Evolutionary conservation across 1,140 invertebrate species (phyloP).

Genomic region (Drosophila seguyi): DNA sequence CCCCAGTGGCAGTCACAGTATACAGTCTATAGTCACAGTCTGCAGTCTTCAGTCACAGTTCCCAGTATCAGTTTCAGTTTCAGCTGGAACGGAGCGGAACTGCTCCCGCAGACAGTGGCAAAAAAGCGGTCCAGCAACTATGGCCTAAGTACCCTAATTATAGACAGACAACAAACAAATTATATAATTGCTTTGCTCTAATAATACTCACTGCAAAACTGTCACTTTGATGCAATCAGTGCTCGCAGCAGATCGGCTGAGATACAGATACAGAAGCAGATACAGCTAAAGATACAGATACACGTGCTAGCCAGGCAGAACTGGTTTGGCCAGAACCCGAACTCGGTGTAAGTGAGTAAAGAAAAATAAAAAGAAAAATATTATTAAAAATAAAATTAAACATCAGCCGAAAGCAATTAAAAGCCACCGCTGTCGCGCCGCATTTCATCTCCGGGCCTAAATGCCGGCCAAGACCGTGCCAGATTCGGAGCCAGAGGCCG

Average conservation of each 20-base stretch:
- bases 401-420: constrained; percentile 69
- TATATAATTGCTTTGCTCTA: constrained; percentile 20
- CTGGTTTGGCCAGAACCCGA: constrained; percentile 57
- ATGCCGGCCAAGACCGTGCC: constrained; percentile 33
- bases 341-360: constrained; percentile 14
- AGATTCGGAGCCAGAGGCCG: constrained; percentile 24
- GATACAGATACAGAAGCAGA: constrained; percentile 2
- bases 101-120: neutral
- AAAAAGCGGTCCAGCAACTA: constrained; percentile 18
- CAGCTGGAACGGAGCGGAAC: neutral
- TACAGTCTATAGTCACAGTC: neutral
- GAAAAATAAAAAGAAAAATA: neutral
- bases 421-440: constrained; percentile 47
- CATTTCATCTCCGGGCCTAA: constrained; percentile 50
- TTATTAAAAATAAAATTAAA: constrained; percentile 10
- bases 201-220: constrained; percentile 34
- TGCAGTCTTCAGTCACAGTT: neutral
- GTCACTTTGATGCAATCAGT: constrained; percentile 48
- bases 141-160: constrained; percentile 32
- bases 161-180: constrained; percentile 29
- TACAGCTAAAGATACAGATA: neutral
- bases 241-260: constrained; percentile 23
- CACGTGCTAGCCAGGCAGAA: constrained; percentile 23
- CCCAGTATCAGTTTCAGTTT: neutral
- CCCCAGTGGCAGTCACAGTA: neutral